These are phyloP conservation scores for Syrista parreyssii DNA, from an alignment of 2,888 invertebrate genomes.

Conservation along the genomic window DNA sequence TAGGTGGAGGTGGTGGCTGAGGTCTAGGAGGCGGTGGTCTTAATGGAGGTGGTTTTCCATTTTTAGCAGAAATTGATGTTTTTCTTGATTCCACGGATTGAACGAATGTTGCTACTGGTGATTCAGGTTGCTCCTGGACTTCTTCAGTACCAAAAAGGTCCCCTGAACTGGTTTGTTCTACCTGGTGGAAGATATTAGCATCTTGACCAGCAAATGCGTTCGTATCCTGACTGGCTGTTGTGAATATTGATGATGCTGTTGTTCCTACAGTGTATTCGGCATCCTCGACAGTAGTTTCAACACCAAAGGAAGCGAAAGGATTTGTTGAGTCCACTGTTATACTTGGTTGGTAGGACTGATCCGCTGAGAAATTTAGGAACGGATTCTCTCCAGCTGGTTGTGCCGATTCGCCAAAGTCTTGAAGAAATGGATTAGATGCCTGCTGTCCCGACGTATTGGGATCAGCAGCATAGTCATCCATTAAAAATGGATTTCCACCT, in stretches of 20 bases:
- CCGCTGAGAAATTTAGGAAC: conserved; percentile 53
- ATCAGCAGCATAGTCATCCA: conserved; percentile 73
- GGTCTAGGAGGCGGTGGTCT: conserved; percentile 69
- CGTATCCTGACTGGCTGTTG: neutral
- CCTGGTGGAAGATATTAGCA: conserved; percentile 18
- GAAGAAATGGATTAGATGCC: conserved; percentile 77
- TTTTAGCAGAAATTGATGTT: conserved; percentile 23
- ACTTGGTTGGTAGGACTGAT: conserved; percentile 47
- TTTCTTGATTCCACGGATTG: neutral
- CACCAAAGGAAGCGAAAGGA: conserved; percentile 61
- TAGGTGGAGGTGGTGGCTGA: conserved; percentile 74
- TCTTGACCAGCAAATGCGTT: neutral
- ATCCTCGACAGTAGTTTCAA: conserved; percentile 36
- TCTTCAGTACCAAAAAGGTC: conserved; percentile 8
- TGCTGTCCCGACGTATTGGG: conserved; percentile 70
- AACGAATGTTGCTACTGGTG: conserved; percentile 14
- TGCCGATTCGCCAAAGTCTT: conserved; percentile 60
- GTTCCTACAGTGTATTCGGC: conserved; percentile 10
- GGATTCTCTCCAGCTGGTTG: conserved; percentile 56
- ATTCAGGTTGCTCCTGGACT: conserved; percentile 17
- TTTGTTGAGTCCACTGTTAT: conserved; percentile 58
- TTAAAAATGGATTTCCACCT: conserved; percentile 83
- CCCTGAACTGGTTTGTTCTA: conserved; percentile 12
- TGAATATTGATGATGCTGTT: conserved; percentile 17
- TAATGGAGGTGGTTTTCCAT: conserved; percentile 50